phyloP scores from a whole-genome alignment of 1,140 invertebrate species.

The Drosophila repletoides region DNA sequence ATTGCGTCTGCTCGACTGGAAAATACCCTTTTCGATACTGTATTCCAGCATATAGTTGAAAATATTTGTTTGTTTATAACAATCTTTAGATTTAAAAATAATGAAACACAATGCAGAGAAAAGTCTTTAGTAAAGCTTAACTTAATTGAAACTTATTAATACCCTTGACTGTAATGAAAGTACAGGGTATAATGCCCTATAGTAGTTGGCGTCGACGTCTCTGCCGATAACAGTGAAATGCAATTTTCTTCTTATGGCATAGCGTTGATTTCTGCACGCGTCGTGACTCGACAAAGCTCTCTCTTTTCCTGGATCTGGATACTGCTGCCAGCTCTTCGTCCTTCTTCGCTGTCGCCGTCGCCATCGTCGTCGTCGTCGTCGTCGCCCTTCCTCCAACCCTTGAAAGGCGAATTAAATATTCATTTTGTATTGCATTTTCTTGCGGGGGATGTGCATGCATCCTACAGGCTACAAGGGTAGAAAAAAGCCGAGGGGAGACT shows the following conservation, averaged over 20 bases:
- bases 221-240: slow-evolving; percentile 64
- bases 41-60: no score
- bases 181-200: neutral
- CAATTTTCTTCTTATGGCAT: slow-evolving; percentile 69
- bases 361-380: no score
- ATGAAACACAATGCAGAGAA: no score
- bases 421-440: slow-evolving; percentile 76
- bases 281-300: slow-evolving; percentile 33
- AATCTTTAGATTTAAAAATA: no score
- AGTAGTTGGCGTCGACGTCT: slow-evolving; percentile 7
- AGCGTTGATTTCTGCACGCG: slow-evolving; percentile 66
- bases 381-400: neutral
- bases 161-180: neutral
- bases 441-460: slow-evolving; percentile 2
- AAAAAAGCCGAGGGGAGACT: slow-evolving; percentile 9
- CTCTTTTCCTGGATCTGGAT: no score
- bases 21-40: neutral
- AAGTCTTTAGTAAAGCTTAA: no score
- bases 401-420: slow-evolving; percentile 67
- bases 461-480: neutral
- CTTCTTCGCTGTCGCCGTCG: neutral
- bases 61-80: no score
- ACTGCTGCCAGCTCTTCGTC: neutral
- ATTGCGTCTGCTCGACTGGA: neutral
- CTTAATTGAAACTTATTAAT: no score